Evolutionary conservation across 2,888 invertebrate species (phyloP), one percentile per base, ranked within the genome.

Genomic region (Physocephala rufipes): DNA sequence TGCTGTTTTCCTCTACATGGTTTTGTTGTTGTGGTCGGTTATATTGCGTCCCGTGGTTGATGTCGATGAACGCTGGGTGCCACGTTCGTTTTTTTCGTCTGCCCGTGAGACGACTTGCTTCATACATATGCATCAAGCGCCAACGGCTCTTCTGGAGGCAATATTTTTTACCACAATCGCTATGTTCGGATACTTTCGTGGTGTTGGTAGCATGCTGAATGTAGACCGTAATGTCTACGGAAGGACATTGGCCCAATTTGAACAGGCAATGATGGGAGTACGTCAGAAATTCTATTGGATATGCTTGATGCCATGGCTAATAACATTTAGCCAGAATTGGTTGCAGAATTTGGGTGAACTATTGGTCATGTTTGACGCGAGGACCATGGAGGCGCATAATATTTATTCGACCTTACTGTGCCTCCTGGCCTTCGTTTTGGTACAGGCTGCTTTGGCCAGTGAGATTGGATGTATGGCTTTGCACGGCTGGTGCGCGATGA

Each of bases 221-320:
- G 45, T 73, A 26, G 68, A 71, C n/a, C 70, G 74, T 24, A 51
- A 62, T 16, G 72, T 72, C 66, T 72, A 74, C 65, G 75, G 76
- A 15, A 67, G 67, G 30, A 73, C 74, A 63, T 66, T 75, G 65
- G 74, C 74, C 61, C 74, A 49, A 47, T 76, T 76, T 53, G 75
- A 77, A 24, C 73, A 76, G 64, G 76, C 76, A 36, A 76, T 77
- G 76, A 77, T 76, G 77, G 76, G 76, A 55, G 73, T 75, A 24
- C 73, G 62, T 28, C 72, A 71, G 30, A 78, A 76, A 72, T 79
- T 77, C 70, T 73, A 76, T 12, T 80, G 79, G 80, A 47, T 79
- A 55, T 75, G 74, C 66, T 75, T 78, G 16, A 65, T 75, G 51
- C 80, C 80, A 24, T 79, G 80, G 80, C 76, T 79, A 72, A 77